Conservation (phyloP, 2,888 invertebrate genomes). For the Elmis aenea region DNA sequence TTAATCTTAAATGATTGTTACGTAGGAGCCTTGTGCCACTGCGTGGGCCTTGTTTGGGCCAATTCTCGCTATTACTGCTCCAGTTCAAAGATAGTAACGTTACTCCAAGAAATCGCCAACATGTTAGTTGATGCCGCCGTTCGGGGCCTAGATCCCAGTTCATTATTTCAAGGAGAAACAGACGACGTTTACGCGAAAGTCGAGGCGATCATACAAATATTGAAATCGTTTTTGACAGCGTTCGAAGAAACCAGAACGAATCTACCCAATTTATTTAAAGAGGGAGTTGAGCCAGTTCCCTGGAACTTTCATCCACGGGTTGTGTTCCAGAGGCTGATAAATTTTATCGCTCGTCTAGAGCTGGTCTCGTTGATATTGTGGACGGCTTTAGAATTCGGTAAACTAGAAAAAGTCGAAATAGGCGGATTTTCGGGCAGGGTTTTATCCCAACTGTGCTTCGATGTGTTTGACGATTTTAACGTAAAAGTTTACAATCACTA, state of each 20-base stretch:
- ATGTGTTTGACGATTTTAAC: constrained; percentile 40
- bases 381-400: constrained; percentile 74
- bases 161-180: constrained; percentile 79
- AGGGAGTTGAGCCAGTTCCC: constrained; percentile 55
- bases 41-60: constrained; percentile 79
- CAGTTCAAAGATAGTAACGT: constrained; percentile 58
- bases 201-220: constrained; percentile 29
- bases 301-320: constrained; percentile 74
- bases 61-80: constrained; percentile 57
- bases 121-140: constrained; percentile 71
- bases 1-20: constrained; percentile 58
- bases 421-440: constrained; percentile 42
- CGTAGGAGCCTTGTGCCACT: constrained; percentile 70
- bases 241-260: constrained; percentile 51
- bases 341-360: constrained; percentile 59
- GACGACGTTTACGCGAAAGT: constrained; percentile 41
- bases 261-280: constrained; percentile 43
- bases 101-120: constrained; percentile 77
- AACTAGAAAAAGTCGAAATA: constrained; percentile 69
- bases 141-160: constrained; percentile 68
- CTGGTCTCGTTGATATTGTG: constrained; percentile 67
- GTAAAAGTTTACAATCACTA: constrained; percentile 44
- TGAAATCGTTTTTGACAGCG: constrained; percentile 35
- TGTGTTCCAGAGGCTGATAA: constrained; percentile 63
- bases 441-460: constrained; percentile 38